phyloP scores from a whole-genome alignment of 2,113 vertebrate species.

The Neoarius graeffei region DNA sequence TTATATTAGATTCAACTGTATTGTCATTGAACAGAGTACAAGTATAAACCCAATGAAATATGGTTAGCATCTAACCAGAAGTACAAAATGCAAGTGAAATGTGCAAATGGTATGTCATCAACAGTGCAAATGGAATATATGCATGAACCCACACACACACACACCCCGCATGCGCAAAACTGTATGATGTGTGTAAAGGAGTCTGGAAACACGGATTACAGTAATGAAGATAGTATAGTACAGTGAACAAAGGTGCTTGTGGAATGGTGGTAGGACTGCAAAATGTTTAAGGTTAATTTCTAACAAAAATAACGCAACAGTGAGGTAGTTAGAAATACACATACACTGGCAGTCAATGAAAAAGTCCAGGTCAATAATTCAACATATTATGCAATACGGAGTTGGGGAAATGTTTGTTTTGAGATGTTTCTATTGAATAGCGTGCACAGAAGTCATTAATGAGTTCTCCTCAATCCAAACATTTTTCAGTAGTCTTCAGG shows the following conservation, averaged over 20 bases:
- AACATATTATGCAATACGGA: no score
- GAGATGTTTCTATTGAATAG: no score
- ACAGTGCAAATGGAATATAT: neutral
- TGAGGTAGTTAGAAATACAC: neutral
- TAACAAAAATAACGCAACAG: neutral
- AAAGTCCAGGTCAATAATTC: no score
- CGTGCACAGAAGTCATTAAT: no score
- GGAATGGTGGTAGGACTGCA: neutral
- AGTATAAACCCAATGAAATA: neutral
- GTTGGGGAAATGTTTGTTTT: no score
- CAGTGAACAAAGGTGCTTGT: neutral
- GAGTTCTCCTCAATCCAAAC: no score
- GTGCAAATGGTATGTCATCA: neutral
- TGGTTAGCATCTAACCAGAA: neutral
- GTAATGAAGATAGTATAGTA: neutral
- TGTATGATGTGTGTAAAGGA: neutral
- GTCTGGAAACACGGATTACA: neutral
- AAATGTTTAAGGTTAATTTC: neutral
- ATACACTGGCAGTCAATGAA: no score
- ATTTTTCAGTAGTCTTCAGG: no score
- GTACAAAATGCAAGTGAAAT: neutral
- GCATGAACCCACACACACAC: neutral
- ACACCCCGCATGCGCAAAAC: no score
- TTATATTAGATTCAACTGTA: neutral
- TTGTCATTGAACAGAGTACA: neutral